Base-by-base conservation (phyloP, 2,888 invertebrate genomes). In the Amphiduros pacificus region DNA sequence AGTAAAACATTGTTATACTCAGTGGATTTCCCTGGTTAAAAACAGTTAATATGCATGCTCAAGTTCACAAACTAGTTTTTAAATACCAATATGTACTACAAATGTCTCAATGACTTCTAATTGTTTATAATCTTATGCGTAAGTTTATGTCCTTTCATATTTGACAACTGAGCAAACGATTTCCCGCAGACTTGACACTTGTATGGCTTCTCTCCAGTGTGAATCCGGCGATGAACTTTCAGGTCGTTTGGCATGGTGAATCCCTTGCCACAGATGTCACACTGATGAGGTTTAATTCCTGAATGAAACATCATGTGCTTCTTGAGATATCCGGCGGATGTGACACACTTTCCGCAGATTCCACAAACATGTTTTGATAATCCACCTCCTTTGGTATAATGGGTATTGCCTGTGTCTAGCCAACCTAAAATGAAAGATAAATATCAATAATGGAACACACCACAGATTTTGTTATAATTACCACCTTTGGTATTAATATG, bases 171-270 rank as follows among this genome's bases (percentile, higher is more conserved):
- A 29, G 28, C 48, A 24, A 29, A 28, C 22, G 44, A 44, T 28
- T 56, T 29, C 1, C 20, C 5, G 28, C 56, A 56, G 4, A 44
- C 20, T 29, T 41, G 56, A 44, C 56, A 56, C 9, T 27, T 3
- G 48, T 20, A 56, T 11, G 56, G 44, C 29, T 56, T 56, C 20
- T 56, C 56, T 14, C 56, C 56, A 9, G 56, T 56, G 29, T 56
- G 56, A 1, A 56, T 31, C n/a, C 44, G 27, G 14, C 41, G 11
- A 48, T 56, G 56, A 2, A 28, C 27, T 44, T 44, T 17, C 9
- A 44, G n/a, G n/a, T 11, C 22, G 9, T 4, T 20, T 6, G 5
- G 6, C 6, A 6, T 4, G n/a, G 20, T 44, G 44, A 44, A 44
- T 5, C n/a, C 22, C n/a, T 44, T 44, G 6, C 44, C 44, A 44